These are phyloP conservation scores for Zeuzera pyrina DNA, from an alignment of 2,888 invertebrate genomes.

Conservation along the genomic window DNA sequence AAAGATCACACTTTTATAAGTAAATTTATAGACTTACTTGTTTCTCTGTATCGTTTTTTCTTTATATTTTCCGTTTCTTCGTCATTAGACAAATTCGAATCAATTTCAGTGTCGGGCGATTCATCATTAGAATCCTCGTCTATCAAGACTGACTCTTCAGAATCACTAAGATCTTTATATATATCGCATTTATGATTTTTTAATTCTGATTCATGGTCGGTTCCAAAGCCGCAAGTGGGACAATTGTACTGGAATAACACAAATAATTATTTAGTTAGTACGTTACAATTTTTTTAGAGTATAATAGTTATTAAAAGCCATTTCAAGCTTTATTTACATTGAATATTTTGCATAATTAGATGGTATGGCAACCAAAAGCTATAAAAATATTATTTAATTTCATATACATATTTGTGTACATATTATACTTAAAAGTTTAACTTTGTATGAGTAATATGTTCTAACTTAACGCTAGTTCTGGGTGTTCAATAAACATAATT, in stretches of 20 bases:
- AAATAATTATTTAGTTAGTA: no score
- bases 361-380: no score
- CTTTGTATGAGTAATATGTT: no score
- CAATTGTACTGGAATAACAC: constrained; percentile 20
- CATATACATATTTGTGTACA: no score
- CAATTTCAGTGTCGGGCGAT: constrained; percentile 20
- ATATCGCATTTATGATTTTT: constrained; percentile 18
- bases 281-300: no score
- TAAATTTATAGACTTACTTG: constrained; percentile 20
- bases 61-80: constrained; percentile 20
- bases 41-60: constrained; percentile 14
- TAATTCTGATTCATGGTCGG: constrained; percentile 19
- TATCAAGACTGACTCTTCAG: constrained; percentile 29
- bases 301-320: no score
- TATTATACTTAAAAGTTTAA: no score
- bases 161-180: constrained; percentile 22
- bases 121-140: constrained; percentile 23
- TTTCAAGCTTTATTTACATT: no score
- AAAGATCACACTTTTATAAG: not conserved
- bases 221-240: constrained; percentile 21
- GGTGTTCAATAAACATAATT: no score
- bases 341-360: no score
- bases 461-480: no score
- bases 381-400: no score
- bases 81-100: constrained; percentile 34